These are phyloP conservation scores for Calliphora vomitoria DNA, from an alignment of 2,888 invertebrate genomes.

Conservation along the genomic window DNA sequence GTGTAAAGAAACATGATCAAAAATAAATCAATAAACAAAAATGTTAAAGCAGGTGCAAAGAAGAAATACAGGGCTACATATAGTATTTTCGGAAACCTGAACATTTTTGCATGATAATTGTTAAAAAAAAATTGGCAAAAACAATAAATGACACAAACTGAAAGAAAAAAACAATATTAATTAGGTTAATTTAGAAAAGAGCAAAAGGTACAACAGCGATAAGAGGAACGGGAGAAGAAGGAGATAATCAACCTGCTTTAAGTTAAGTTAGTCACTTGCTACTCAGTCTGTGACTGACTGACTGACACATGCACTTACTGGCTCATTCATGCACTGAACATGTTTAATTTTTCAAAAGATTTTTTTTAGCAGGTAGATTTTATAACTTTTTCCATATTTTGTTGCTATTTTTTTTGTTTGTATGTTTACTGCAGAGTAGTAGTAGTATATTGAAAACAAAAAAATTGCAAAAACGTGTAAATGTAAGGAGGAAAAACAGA, in stretches of 20 bases:
- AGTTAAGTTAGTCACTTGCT: background rate
- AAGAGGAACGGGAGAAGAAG: background rate
- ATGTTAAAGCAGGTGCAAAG: slow-evolving; percentile 20
- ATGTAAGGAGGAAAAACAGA: slow-evolving; percentile 50
- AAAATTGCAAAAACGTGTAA: slow-evolving; percentile 9
- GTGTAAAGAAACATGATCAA: slow-evolving; percentile 9
- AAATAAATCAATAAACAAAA: slow-evolving; percentile 24
- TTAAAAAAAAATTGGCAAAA: background rate
- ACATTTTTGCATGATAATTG: background rate
- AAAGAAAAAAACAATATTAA: slow-evolving; percentile 9
- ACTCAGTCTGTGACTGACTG: background rate
- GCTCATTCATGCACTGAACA: background rate
- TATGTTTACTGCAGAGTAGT: background rate
- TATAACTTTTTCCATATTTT: background rate
- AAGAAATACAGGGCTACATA: background rate
- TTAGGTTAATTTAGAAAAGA: slow-evolving; percentile 40
- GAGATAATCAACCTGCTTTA: slow-evolving; percentile 1
- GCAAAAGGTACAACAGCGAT: background rate
- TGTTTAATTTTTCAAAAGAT: slow-evolving; percentile 8
- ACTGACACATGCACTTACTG: background rate
- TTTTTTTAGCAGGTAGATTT: slow-evolving; percentile 46
- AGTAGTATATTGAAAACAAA: slow-evolving; percentile 8
- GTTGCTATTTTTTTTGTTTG: background rate
- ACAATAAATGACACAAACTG: background rate
- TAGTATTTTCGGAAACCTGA: background rate